Evolutionary conservation across 1,140 invertebrate genomes (phyloP), one percentile per base, ranked within the genome.

Genomic region (Lucilia sericata): DNA sequence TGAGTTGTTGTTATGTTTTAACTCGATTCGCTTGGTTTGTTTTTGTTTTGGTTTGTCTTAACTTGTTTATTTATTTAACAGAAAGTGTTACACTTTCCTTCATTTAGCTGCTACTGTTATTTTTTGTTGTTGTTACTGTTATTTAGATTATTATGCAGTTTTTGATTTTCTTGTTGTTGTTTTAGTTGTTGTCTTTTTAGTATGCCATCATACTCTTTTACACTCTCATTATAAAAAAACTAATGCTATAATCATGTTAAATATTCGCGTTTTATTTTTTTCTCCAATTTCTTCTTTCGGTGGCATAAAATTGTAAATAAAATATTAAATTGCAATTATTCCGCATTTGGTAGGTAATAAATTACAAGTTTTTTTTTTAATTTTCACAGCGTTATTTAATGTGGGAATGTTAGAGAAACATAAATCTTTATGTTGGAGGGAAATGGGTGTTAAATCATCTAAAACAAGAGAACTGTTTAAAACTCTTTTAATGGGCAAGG

Each of bases 41-140:
- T 42, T 42, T 42, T 42, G 5, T 42, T 10, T 42, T 42, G 42
- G 5, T 10, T 42, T 55, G 51, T 55, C 4, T 30, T 30, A 30
- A 30, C 25, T 49, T 82, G 30, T 65, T 82, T 82, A 47, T 19
- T 70, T 55, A 60, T 74, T 8, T 65, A 82, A 36, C 51, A 30
- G 14, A 84, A 84, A 84, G 78, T 84, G 83, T 84, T 74, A 84
- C 83, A 84, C 83, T 84, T 84, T 84, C 84, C 25, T 84, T 74
- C 84, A 60, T 82, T 82, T 81, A 17, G 36, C 5, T 65, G 76
- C 47, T 82, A 80, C 47, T 75, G 70, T 49, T 74, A 70, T 85
- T 75, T 78, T 84, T 82, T 19, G 30, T 55, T 42, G 74, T 12
- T 83, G 25, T 42, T 47, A 30, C 36, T 84, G 74, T 83, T 47